Conservation (phyloP, 92 coral and sea anemone genomes). For the Heteractis magnifica region DNA sequence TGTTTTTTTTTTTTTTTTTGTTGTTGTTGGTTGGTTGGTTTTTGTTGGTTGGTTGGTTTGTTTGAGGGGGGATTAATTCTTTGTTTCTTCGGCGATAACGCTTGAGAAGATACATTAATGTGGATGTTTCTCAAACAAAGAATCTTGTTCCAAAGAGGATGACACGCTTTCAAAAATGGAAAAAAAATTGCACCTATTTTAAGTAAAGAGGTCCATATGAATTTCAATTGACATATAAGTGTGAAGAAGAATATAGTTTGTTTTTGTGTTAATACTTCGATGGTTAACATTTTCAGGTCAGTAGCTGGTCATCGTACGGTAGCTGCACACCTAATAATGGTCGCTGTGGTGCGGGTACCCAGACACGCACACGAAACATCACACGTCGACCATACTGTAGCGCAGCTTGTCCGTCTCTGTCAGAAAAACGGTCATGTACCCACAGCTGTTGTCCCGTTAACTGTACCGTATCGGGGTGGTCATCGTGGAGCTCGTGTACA, state of each 20-base stretch:
- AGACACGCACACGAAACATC: constrained; percentile 59
- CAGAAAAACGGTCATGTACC: constrained; percentile 50
- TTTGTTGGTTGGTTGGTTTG: neutral
- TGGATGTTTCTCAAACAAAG: no score
- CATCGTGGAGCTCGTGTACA: constrained; percentile 76
- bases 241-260: no score
- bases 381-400: constrained; percentile 83
- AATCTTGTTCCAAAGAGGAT: no score
- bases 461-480: constrained; percentile 75
- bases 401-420: constrained; percentile 62
- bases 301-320: constrained; percentile 74
- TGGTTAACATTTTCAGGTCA: constrained; percentile 53
- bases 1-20: no score
- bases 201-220: no score
- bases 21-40: neutral
- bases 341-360: constrained; percentile 80
- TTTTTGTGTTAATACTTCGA: neutral
- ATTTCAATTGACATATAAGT: no score
- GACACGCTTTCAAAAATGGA: no score
- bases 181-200: no score
- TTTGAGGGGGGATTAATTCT: no score
- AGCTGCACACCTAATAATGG: constrained; percentile 72
- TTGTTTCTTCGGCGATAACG: no score
- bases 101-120: no score
- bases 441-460: constrained; percentile 94